phyloP scores from a whole-genome alignment of 2,888 invertebrate species.

The Syrphus vitripennis region DNA sequence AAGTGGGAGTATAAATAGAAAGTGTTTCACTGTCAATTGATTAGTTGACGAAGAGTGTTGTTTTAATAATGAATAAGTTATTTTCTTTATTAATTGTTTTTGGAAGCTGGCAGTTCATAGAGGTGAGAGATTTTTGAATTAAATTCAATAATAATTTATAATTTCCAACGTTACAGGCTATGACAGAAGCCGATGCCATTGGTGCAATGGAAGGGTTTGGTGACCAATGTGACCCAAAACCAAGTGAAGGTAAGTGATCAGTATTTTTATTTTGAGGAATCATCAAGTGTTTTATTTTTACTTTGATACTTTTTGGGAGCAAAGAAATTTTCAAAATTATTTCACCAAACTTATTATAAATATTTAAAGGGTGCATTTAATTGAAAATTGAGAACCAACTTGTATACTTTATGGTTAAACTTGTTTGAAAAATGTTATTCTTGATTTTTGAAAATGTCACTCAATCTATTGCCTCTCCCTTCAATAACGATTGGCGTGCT shows the following conservation, averaged over 20 bases:
- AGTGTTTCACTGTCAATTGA: not conserved
- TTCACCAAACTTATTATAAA: no score
- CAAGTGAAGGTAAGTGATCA: conserved; percentile 12
- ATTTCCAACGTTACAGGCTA: conserved; percentile 5
- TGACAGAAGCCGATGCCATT: conserved; percentile 6
- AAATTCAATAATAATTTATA: no score
- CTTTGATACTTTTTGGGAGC: no score
- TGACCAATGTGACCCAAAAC: conserved; percentile 15
- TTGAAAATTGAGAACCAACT: no score
- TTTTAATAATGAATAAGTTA: conserved; percentile 16
- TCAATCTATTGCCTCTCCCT: no score
- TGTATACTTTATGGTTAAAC: no score
- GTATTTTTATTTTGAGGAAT: not conserved
- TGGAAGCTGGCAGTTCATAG: not conserved
- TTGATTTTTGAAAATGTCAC: no score
- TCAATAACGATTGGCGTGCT: no score
- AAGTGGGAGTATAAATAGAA: conserved; percentile 43
- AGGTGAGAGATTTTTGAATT: not conserved
- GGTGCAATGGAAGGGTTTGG: not conserved
- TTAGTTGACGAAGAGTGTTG: not conserved
- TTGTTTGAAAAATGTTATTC: no score
- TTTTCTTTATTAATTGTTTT: conserved; percentile 26
- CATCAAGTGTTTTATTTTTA: no score
- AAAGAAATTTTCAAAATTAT: no score
- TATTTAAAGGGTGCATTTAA: no score